Percentiles rank a stretch among this genome's conserved stretches.
phyloP scores from a whole-genome alignment of 2,888 invertebrate species.

The Callyntrura guangdongensis region DNA sequence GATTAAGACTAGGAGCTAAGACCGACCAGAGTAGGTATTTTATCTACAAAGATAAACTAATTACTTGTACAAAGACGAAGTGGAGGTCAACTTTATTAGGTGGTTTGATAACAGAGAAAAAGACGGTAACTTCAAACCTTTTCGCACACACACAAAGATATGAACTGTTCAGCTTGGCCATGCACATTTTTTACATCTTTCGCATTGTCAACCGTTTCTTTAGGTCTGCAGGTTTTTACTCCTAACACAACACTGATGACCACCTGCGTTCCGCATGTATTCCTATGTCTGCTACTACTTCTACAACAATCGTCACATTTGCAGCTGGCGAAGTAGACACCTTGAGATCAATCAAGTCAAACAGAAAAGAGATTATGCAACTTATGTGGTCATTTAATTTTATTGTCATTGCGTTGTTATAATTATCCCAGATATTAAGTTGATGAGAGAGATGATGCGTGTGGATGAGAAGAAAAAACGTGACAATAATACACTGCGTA shows the following conservation, averaged over 20 bases:
- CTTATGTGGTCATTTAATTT: conserved; percentile 18
- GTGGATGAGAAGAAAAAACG: background rate
- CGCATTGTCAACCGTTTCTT: background rate
- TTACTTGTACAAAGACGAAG: background rate
- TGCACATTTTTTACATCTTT: background rate
- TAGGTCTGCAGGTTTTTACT: background rate
- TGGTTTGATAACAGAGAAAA: conserved; percentile 16
- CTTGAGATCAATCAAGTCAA: conserved; percentile 42
- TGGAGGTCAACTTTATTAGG: conserved; percentile 38
- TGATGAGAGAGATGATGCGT: conserved; percentile 32
- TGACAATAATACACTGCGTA: background rate
- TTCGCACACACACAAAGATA: background rate
- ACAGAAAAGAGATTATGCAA: conserved; percentile 23
- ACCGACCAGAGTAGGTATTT: background rate
- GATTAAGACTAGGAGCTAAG: conserved; percentile 27
- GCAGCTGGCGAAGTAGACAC: background rate
- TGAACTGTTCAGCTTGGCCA: no score
- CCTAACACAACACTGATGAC: background rate
- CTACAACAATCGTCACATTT: background rate
- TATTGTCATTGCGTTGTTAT: conserved; percentile 28
- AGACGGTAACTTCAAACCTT: background rate
- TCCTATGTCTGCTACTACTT: background rate
- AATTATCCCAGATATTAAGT: background rate
- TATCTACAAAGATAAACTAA: background rate
- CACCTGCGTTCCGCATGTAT: background rate